Percentiles rank a stretch among this genome's conserved stretches.
phyloP scores from a whole-genome alignment of 2,888 invertebrate genomes.

The Zygothrica quintamaculata region DNA sequence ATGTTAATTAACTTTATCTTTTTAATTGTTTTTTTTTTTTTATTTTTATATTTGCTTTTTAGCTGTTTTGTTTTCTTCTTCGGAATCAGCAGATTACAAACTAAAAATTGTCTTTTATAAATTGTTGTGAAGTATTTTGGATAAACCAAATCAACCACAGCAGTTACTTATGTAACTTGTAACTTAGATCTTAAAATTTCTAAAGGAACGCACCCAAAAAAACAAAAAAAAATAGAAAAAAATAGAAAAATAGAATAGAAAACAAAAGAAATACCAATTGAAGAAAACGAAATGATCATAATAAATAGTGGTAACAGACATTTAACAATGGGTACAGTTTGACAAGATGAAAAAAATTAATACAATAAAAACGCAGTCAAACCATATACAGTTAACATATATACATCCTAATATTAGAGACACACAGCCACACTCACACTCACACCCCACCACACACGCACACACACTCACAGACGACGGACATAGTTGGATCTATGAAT shows the following conservation, averaged over 20 bases:
- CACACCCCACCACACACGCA: no score
- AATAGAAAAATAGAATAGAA: background rate
- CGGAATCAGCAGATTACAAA: slow-evolving; percentile 60
- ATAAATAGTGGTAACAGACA: background rate
- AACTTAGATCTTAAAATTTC: background rate
- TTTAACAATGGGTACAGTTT: no score
- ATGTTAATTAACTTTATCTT: slow-evolving; percentile 24
- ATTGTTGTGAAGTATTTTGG: slow-evolving; percentile 60
- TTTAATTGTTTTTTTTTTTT: slow-evolving; percentile 16
- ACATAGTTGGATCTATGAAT: slow-evolving; percentile 6
- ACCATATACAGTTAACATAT: no score
- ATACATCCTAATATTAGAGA: no score
- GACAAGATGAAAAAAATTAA: background rate
- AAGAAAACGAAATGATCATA: background rate
- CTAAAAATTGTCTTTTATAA: slow-evolving; percentile 75
- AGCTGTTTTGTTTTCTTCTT: slow-evolving; percentile 2
- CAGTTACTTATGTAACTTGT: slow-evolving; percentile 10
- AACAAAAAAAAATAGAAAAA: background rate
- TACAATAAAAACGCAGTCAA: no score
- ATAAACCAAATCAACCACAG: slow-evolving; percentile 27
- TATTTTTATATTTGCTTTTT: slow-evolving; percentile 10
- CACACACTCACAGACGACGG: no score
- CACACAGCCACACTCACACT: no score
- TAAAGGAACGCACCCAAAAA: slow-evolving; percentile 23
- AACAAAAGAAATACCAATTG: background rate